Base-by-base conservation (phyloP, 2,797 vertebrate genomes). In the Oreonectes daqikongensis region DNA sequence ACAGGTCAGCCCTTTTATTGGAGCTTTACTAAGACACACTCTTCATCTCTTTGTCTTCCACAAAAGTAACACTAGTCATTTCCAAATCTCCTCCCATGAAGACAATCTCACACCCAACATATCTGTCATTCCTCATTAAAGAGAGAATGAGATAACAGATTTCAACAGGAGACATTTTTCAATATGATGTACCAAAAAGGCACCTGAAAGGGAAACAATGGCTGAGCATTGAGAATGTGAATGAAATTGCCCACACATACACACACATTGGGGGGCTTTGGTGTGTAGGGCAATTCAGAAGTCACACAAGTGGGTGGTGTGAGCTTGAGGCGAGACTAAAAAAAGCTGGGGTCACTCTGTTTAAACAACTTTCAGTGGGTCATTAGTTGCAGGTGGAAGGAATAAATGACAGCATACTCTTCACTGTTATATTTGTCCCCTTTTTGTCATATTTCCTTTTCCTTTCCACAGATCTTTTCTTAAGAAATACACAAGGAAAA, bases 1-100 rank as follows among this genome's bases (percentile, higher is more conserved):
- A n/a, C 68, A 80, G 72, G 72, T 75, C 78, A 80, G 53, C 22
- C 64, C 38, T 30, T 80, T 40, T 67, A 66, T 30, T 52, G 55
- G 61, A 67, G 67, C 44, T 61, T 67, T 57, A 72, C 30, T 70
- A 57, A 67, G 53, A 76, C 61, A 80, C 48, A 44, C 44, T 75
- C 22, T 66, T 28, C 38, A 20, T 66, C 50, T 57, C 61, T 53
- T 72, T 77, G 69, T 72, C 48, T 77, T 53, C 26, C 28, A 67
- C 32, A 52, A 76, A 69, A 68, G 52, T 68, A 72, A 70, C 24
- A 69, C 61, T 24, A 71, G 40, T 1, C 50, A 64, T 30, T 52
- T 30, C 38, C 35, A 74, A 53, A 72, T 79, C 66, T 75, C 20
- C 46, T 30, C 46, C 20, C 15, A 46, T 55, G 35, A 75, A 64